Evolutionary conservation across 1,140 invertebrate species (phyloP), one percentile per base, ranked within the genome.

Genomic region (Aphaenogaster floridana): DNA sequence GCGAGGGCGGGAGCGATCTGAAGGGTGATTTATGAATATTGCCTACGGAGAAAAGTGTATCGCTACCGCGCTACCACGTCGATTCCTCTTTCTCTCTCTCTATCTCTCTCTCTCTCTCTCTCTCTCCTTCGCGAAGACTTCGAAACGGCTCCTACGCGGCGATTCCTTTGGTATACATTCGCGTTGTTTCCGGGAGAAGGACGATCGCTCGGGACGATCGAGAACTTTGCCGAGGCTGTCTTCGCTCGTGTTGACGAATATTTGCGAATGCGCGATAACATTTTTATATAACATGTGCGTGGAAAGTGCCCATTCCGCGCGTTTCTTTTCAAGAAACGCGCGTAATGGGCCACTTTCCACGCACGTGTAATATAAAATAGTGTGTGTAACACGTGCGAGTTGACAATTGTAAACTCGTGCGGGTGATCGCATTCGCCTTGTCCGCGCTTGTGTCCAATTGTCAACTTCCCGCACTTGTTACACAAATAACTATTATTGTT

Each of bases 11-110:
- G 63, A 74, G 48, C 68, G 77, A 79, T 81, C 81, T 89, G 89
- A 86, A 94, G 91, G 90, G 92, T 95, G 94, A 95, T 95, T 95
- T 95, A 95, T 95, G 94, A 95, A 95, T 95, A 95, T 95, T 95
- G 94, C 93, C 91, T 95, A 92, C 89, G 90, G 90, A 88, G 91
- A 93, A 92, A 93, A 90, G 91, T 90, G 93, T 92, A 94, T 94
- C 93, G 91, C 80, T 84, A 72, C 79, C 90, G 91, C 86, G 57
- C 88, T 69, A 21, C 78, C 81, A 86, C 89, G 90, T 93, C 92
- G 88, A 93, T 92, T 92, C 39, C 76, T 21, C 66, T 3, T 42
- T 5, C n/a, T 13, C 39, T 42, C 63, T 66, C 7, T 66, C 64
- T 9, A n/a, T n/a, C 66, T 5, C n/a, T 13, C 39, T 42, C 63